phyloP scores from a whole-genome alignment of 2,888 invertebrate genomes.

The Lysandra bellargus region DNA sequence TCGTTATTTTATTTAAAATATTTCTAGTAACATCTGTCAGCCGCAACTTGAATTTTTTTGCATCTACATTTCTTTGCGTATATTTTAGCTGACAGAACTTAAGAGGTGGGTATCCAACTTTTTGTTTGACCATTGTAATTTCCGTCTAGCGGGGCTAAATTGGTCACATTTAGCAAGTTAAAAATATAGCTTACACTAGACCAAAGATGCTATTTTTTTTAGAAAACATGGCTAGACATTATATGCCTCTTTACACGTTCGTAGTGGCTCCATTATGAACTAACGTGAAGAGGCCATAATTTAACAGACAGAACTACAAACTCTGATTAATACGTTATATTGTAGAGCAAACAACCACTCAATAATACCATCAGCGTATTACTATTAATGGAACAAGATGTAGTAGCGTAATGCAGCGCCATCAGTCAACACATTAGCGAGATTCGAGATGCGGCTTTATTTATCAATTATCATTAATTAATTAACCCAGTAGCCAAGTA shows the following conservation, averaged over 20 bases:
- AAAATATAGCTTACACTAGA: no score
- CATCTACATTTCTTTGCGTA: no score
- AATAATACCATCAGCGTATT: background rate
- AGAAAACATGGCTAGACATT: no score
- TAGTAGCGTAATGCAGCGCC: background rate
- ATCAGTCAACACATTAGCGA: slow-evolving; percentile 31
- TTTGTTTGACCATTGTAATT: no score
- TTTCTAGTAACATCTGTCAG: background rate
- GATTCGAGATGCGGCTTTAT: slow-evolving; percentile 30
- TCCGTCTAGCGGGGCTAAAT: no score
- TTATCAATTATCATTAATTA: slow-evolving; percentile 30
- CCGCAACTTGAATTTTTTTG: background rate
- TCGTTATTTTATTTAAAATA: background rate
- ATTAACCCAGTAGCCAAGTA: slow-evolving; percentile 15
- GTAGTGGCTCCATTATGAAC: no score
- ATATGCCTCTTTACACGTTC: no score
- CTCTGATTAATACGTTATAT: background rate
- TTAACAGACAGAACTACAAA: background rate
- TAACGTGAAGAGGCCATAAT: background rate
- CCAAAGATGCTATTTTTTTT: no score
- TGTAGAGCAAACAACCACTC: background rate
- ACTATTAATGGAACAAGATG: slow-evolving; percentile 13
- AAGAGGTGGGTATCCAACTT: no score
- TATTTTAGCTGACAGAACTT: no score
- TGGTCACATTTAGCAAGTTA: no score